Base-by-base conservation (phyloP, 2,888 invertebrate genomes). In the Dasysyrphus tricinctus region DNA sequence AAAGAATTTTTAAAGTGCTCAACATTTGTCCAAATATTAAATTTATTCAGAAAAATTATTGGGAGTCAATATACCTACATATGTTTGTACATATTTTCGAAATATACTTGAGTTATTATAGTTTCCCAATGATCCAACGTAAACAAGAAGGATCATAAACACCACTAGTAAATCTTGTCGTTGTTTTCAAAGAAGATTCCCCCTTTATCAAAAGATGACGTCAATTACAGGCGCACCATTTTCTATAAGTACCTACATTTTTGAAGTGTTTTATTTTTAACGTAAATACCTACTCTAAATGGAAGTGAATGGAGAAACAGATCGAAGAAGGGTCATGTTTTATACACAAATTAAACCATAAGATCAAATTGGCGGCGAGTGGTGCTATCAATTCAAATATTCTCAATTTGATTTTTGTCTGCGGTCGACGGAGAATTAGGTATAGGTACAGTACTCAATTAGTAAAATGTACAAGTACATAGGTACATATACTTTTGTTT, bases 211-310 rank as follows among this genome's bases (percentile, higher is more conserved):
- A 51, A 51, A 51, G 12, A 51, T 14, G 12, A 51, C 51, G 12
- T 24, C 51, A 51, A 51, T 14, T 51, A 14, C 29, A 5, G 7
- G 51, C 12, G 24, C 24, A 51, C 51, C 3, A 14, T 51, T 14
- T 24, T 14, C 14, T 14, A 24, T 19, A 24, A 44, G 42, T 5
- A 14, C 44, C 14, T 44, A n/a, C 9, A 29, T 9, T 51, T 49
- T 24, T 24, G 5, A 51, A 51, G 24, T 51, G 51, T 51, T 51
- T 51, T 51, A 51, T 51, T 51, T 51, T 51, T 9, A 51, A 12
- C 12, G 6, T 29, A 29, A 51, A 51, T 51, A 51, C 5, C 6
- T 24, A 51, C 24, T 51, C 14, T 51, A 51, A 51, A 24, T 51
- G 51, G 9, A 29, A 24, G 12, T 51, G 12, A 0, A 51, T 14